These are phyloP conservation scores for Seira ritae DNA, from an alignment of 2,888 invertebrate genomes.

Conservation along the genomic window DNA sequence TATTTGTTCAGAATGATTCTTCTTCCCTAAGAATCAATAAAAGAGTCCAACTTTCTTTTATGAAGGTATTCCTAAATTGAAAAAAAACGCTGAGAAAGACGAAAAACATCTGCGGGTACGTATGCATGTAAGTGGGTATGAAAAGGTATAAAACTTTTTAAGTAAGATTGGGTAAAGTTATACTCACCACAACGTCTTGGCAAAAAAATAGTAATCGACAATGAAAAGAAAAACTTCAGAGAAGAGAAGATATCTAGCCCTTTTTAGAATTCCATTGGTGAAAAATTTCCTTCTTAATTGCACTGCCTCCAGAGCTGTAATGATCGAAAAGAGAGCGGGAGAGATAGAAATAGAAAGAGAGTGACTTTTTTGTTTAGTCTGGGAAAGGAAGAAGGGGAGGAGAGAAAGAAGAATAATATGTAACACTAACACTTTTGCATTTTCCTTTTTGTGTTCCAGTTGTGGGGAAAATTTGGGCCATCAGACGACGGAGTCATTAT, in stretches of 20 bases:
- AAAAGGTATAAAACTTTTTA: neutral
- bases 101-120: neutral
- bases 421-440: too few relatives aligned
- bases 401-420: too few relatives aligned
- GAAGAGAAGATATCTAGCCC: neutral
- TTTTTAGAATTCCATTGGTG: slow-evolving; percentile 10
- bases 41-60: neutral
- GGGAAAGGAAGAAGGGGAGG: too few relatives aligned
- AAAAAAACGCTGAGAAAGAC: slow-evolving; percentile 12
- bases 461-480: slow-evolving; percentile 72
- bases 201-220: neutral
- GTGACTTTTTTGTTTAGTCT: too few relatives aligned
- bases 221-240: neutral
- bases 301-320: slow-evolving; percentile 52
- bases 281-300: slow-evolving; percentile 58
- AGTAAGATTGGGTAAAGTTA: neutral
- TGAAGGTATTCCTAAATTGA: slow-evolving; percentile 1
- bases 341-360: slow-evolving; percentile 13
- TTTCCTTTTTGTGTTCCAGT: slow-evolving; percentile 57
- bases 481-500: slow-evolving; percentile 73
- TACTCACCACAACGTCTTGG: neutral
- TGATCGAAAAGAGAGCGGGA: slow-evolving; percentile 45
- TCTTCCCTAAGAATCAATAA: neutral
- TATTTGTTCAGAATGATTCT: slow-evolving; percentile 32
- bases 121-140: neutral